Conservation (phyloP, 2,888 invertebrate genomes). For the Bombylius major region DNA sequence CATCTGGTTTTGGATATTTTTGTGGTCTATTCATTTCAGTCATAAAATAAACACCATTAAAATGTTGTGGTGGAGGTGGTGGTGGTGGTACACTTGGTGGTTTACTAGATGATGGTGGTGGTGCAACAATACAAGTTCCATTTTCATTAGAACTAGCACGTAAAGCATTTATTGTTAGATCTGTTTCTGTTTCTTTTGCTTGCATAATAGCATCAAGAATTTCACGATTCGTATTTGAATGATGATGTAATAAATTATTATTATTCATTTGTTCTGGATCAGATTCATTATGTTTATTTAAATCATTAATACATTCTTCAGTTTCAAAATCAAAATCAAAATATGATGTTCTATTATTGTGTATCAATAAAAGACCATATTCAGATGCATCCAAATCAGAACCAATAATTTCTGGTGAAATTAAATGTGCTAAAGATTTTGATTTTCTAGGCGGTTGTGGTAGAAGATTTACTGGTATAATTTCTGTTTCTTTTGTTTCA, state of each 20-base stretch:
- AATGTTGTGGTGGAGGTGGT: constrained; percentile 31
- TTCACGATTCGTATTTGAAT: constrained; percentile 40
- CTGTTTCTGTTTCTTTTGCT: constrained; percentile 37
- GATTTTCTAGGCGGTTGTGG: constrained; percentile 71
- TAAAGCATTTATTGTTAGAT: constrained; percentile 33
- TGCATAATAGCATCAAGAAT: constrained; percentile 46
- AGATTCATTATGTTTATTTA: constrained; percentile 9
- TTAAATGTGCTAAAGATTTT: constrained; percentile 56
- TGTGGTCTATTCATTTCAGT: constrained; percentile 40
- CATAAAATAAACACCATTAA: constrained; percentile 48
- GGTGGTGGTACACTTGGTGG: constrained; percentile 4
- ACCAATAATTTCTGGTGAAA: constrained; percentile 35
- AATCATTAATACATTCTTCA: constrained; percentile 33
- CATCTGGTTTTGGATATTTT: constrained; percentile 36
- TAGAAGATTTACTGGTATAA: constrained; percentile 62
- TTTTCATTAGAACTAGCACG: constrained; percentile 25
- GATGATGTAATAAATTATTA: constrained; percentile 11
- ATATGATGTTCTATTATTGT: constrained; percentile 41
- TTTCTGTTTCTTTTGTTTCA: constrained; percentile 45
- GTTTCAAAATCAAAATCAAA: constrained; percentile 44
- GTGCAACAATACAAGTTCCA: neutral
- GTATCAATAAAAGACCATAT: constrained; percentile 36
- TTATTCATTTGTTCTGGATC: neutral
- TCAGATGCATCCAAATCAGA: constrained; percentile 35
- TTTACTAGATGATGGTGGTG: constrained; percentile 20